Evolutionary conservation across 2,113 vertebrate species (phyloP).

Genomic region (Oreochromis tanganicae): DNA sequence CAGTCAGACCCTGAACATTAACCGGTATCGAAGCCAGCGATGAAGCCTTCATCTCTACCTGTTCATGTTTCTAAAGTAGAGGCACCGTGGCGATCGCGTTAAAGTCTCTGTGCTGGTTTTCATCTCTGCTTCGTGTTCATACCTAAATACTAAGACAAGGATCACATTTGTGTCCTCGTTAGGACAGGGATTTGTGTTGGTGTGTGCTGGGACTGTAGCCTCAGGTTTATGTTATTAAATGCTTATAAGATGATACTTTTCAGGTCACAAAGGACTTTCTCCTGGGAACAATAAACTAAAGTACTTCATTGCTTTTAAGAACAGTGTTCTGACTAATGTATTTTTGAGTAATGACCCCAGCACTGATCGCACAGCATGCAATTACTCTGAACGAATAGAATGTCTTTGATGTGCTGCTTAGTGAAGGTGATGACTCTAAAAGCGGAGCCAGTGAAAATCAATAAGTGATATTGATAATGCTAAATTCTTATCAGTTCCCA

Average conservation of each 20-base stretch:
- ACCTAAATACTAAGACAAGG: not conserved
- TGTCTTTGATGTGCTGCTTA: not conserved
- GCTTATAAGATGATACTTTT: not conserved
- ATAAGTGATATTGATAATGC: not conserved
- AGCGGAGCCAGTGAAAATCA: not conserved
- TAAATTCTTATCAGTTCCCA: not conserved
- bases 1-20: not conserved
- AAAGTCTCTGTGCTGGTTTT: not conserved
- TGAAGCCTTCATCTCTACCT: not conserved
- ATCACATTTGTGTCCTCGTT: not conserved
- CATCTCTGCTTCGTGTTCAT: not conserved
- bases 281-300: not conserved
- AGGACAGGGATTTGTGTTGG: not conserved
- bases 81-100: rapidly evolving
- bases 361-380: rapidly evolving
- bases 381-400: rapidly evolving
- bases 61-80: not conserved
- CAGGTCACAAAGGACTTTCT: not conserved
- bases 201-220: not conserved
- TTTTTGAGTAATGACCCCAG: not conserved
- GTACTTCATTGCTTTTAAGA: not conserved
- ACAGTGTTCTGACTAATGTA: not conserved
- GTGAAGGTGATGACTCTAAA: not conserved
- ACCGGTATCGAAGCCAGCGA: rapidly evolving
- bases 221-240: not conserved